Conservation (phyloP, 2,797 vertebrate species). For the Gallinago stenura region DNA sequence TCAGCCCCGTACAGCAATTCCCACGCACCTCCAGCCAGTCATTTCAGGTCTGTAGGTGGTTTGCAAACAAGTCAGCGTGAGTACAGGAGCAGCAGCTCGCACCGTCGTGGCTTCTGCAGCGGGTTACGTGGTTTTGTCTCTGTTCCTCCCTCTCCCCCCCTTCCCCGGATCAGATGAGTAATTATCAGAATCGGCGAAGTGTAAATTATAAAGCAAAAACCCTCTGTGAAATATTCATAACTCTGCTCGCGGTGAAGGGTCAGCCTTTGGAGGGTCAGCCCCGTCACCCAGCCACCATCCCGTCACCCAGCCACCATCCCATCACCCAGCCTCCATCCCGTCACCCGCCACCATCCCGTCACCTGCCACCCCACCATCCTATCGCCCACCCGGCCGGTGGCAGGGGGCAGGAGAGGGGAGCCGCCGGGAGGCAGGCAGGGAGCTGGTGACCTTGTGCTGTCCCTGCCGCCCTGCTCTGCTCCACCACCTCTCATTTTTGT, state of each 20-base stretch:
- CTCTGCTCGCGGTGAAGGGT: neutral
- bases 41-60: neutral
- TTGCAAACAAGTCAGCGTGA: neutral
- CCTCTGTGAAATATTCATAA: neutral
- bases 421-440: neutral
- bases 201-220: neutral
- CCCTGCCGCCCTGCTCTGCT: neutral
- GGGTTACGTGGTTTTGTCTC: neutral
- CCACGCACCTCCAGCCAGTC: neutral
- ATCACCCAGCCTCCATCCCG: neutral
- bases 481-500: constrained; percentile 45
- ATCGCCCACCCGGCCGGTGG: fast-evolving
- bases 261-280: neutral
- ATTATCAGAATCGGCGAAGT: neutral
- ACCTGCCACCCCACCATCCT: neutral
- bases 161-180: neutral
- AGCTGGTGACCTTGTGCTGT: neutral
- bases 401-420: neutral
- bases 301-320: neutral
- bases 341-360: neutral
- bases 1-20: neutral
- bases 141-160: neutral
- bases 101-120: neutral
- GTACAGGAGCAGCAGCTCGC: neutral
- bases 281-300: neutral